phyloP scores from a whole-genome alignment of 2,113 vertebrate species.

The Chelonoidis abingdonii region DNA sequence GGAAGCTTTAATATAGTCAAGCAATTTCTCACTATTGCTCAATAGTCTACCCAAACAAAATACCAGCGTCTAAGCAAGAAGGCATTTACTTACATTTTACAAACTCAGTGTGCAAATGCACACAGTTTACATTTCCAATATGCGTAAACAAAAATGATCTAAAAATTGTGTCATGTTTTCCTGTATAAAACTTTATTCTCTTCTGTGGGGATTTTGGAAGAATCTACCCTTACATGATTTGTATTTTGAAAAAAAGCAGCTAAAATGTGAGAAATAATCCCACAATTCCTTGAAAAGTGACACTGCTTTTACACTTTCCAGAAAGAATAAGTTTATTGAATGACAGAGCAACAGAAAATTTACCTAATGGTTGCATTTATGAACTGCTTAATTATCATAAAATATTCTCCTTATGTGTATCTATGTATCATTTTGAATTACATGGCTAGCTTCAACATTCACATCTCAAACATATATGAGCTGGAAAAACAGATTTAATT shows the following conservation, averaged over 20 bases:
- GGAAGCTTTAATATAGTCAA: not conserved
- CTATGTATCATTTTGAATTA: not conserved
- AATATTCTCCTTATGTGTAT: not conserved
- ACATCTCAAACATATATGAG: not conserved
- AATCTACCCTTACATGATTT: not conserved
- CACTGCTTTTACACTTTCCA: not conserved
- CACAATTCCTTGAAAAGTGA: not conserved
- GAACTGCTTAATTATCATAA: not conserved
- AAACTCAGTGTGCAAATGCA: not conserved
- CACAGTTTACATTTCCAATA: not conserved
- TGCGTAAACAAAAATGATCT: not conserved
- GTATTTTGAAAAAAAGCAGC: not conserved
- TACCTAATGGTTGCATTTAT: not conserved
- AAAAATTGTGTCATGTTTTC: not conserved
- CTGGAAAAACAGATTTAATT: not conserved
- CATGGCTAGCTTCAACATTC: not conserved
- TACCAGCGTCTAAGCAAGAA: not conserved
- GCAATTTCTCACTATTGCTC: not conserved
- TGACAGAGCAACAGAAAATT: not conserved
- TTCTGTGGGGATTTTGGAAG: not conserved
- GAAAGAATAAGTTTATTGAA: not conserved
- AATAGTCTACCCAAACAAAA: not conserved
- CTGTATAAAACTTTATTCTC: not conserved
- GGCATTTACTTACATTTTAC: not conserved
- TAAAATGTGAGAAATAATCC: not conserved